A percentile compares a stretch with the other conserved stretches of the same genome.
These are phyloP conservation scores for Musca vetustissima DNA, from an alignment of 1,140 invertebrate species.

Conservation along the genomic window DNA sequence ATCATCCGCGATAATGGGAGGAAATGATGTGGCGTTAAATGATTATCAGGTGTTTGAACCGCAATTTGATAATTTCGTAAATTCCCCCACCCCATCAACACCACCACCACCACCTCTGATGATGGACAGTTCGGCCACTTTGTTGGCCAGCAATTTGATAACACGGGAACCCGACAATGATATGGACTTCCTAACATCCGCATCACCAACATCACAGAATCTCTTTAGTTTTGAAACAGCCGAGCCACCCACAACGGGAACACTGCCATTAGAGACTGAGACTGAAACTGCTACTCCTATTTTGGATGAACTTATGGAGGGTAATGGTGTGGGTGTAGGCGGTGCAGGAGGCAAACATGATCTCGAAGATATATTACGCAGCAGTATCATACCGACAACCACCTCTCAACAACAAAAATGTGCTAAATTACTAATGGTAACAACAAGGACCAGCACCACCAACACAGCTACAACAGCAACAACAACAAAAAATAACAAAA, in stretches of 20 bases:
- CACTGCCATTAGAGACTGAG: slow-evolving; percentile 14
- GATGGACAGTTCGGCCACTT: slow-evolving; percentile 5
- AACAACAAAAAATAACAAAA: no score
- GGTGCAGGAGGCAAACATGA: not conserved
- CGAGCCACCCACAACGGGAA: slow-evolving; percentile 10
- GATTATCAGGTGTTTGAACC: slow-evolving; percentile 13
- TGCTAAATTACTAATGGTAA: not conserved
- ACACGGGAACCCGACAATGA: not conserved
- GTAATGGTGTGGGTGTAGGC: not conserved
- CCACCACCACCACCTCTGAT: no score
- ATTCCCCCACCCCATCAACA: not conserved
- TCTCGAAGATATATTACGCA: slow-evolving; percentile 27
- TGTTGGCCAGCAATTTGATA: not conserved
- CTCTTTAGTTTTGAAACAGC: slow-evolving; percentile 12
- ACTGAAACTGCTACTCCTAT: not conserved
- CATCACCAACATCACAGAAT: slow-evolving; percentile 2
- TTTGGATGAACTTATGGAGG: not conserved
- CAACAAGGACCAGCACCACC: no score
- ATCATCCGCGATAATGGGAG: no score
- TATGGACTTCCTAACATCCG: slow-evolving; percentile 3
- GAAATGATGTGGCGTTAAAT: not conserved
- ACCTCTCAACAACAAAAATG: not conserved
- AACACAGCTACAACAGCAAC: no score
- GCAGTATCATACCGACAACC: slow-evolving; percentile 27
- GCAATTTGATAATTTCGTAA: not conserved